Percentiles rank a stretch among this genome's conserved stretches.
Conservation (phyloP, 2,797 vertebrate species). For the Microhierax caerulescens region DNA sequence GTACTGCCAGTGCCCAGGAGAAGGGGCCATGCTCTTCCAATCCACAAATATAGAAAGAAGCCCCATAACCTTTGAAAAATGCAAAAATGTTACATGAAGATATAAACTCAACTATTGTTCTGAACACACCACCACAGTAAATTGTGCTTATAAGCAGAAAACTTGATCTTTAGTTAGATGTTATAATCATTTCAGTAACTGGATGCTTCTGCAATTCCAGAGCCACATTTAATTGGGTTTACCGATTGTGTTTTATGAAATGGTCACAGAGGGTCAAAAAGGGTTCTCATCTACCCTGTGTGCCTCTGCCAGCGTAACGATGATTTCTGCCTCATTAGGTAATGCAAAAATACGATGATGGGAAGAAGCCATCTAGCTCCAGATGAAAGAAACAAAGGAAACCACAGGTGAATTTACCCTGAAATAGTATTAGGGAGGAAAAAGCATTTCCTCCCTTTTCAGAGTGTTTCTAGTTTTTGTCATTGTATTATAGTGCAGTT, state of each 20-base stretch:
- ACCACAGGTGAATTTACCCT: neutral
- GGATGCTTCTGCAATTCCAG: neutral
- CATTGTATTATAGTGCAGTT: neutral
- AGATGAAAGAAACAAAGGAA: neutral
- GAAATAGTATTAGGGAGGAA: neutral
- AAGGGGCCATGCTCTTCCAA: neutral
- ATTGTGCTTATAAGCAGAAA: neutral
- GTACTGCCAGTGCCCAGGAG: neutral
- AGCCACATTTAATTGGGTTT: neutral
- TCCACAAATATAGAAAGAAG: neutral
- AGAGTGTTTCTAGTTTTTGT: neutral
- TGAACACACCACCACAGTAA: neutral
- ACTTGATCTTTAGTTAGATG: neutral
- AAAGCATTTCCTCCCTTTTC: neutral
- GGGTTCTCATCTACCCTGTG: neutral
- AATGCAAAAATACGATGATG: neutral
- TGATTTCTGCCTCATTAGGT: neutral
- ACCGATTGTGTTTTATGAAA: neutral
- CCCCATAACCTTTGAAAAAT: neutral
- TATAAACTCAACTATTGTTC: neutral
- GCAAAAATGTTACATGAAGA: neutral
- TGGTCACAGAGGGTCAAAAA: neutral
- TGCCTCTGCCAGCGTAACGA: neutral
- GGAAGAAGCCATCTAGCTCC: neutral
- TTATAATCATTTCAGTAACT: neutral